Evolutionary conservation across 2,888 invertebrate genomes (phyloP).

Genomic region (Geophilus truncorum): DNA sequence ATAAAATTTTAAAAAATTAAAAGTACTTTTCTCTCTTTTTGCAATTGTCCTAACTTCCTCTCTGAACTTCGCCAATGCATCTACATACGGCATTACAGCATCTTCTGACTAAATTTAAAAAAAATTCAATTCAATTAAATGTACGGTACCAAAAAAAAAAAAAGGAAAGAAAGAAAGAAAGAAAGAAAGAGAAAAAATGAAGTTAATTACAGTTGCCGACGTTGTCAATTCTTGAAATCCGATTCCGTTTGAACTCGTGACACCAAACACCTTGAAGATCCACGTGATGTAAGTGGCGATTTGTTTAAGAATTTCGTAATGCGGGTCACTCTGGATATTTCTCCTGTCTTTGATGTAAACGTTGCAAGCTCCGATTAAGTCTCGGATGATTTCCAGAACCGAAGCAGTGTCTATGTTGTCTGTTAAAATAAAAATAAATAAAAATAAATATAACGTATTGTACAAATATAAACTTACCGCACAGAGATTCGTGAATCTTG

Average conservation of each 20-base stretch:
- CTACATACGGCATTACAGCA: conserved; percentile 80
- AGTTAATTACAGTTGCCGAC: background rate
- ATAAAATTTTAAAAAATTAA: background rate
- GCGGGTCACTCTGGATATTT: conserved; percentile 52
- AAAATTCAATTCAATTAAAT: too few species aligned
- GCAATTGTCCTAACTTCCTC: conserved; percentile 69
- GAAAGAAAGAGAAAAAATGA: background rate
- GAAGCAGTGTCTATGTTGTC: conserved; percentile 89
- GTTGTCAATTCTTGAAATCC: background rate
- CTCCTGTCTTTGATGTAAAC: conserved; percentile 68
- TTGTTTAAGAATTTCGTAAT: conserved; percentile 66
- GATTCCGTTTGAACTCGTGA: conserved; percentile 44
- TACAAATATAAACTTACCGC: conserved; percentile 59
- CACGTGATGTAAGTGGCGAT: conserved; percentile 77
- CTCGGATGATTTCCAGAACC: conserved; percentile 76
- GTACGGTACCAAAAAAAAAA: too few species aligned
- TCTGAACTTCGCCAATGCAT: conserved; percentile 78
- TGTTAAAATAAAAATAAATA: conserved; percentile 49
- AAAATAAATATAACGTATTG: background rate
- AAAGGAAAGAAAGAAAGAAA: conserved; percentile 23
- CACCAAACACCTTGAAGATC: conserved; percentile 57
- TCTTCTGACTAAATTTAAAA: conserved; percentile 70
- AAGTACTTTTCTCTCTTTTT: conserved; percentile 51
- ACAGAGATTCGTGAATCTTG: conserved; percentile 70
- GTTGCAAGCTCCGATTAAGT: conserved; percentile 79